phyloP scores from a whole-genome alignment of 2,888 invertebrate genomes.

The Therioaphis trifolii region DNA sequence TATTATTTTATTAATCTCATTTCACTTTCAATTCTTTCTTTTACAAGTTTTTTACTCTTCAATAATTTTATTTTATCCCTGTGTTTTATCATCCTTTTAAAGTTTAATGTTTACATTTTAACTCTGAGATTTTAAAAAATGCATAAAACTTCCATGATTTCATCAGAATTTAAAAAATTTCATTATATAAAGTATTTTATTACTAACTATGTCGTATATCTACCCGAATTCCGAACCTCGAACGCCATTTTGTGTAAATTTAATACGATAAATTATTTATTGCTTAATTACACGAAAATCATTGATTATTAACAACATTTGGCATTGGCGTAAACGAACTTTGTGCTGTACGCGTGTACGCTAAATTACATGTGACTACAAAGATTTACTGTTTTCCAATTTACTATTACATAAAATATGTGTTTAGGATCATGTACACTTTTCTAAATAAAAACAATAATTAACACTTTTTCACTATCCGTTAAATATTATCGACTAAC shows the following conservation, averaged over 20 bases:
- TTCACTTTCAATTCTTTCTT: no score
- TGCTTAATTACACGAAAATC: conserved; percentile 5
- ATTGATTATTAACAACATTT: conserved; percentile 1
- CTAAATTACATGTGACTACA: no score
- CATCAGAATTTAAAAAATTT: not conserved
- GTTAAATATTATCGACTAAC: no score
- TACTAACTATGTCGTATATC: conserved; percentile 16
- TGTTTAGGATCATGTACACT: not conserved
- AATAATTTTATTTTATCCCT: no score
- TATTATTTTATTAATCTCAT: no score
- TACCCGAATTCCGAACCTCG: not conserved
- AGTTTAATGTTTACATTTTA: not conserved
- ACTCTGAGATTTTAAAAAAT: not conserved
- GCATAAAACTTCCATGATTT: not conserved
- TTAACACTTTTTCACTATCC: not conserved
- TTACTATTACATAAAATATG: no score
- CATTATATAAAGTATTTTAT: conserved; percentile 2
- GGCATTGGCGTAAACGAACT: not conserved
- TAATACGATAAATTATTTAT: conserved; percentile 19
- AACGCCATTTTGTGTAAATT: not conserved
- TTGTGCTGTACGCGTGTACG: not conserved
- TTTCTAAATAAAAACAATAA: not conserved
- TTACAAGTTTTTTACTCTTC: no score
- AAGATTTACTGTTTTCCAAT: no score
- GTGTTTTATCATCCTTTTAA: not conserved